These are phyloP conservation scores for Dasypogon diadema DNA, from an alignment of 2,888 invertebrate species.

Conservation along the genomic window DNA sequence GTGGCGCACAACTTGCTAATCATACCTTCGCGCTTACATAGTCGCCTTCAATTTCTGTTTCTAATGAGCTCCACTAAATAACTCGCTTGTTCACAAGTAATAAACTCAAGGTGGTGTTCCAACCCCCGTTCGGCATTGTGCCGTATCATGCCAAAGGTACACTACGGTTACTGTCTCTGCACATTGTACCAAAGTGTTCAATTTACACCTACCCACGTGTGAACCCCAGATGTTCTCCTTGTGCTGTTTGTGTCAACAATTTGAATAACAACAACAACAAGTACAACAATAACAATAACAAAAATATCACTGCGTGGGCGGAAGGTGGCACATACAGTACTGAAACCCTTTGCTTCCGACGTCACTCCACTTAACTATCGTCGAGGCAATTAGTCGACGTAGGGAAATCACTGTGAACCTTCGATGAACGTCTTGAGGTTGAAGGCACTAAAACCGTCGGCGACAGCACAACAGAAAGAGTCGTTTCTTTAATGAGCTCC, in stretches of 20 bases:
- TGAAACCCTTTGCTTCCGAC: conserved; percentile 32
- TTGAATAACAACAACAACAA: conserved; percentile 55
- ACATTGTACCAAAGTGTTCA: conserved; percentile 43
- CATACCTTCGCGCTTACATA: conserved; percentile 30
- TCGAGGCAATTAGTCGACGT: conserved; percentile 54
- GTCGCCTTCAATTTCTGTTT: conserved; percentile 50
- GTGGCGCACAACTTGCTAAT: conserved; percentile 49
- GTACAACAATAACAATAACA: conserved; percentile 49
- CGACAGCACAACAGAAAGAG: neutral
- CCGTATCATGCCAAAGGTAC: conserved; percentile 25
- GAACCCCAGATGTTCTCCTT: conserved; percentile 52
- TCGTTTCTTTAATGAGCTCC: conserved; percentile 37
- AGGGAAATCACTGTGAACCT: conserved; percentile 44
- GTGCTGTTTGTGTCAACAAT: conserved; percentile 55
- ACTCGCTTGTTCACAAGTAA: conserved; percentile 57
- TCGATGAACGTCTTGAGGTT: conserved; percentile 30
- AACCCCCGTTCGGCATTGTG: neutral
- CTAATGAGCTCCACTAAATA: conserved; percentile 55
- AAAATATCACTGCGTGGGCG: conserved; percentile 15
- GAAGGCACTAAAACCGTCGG: conserved; percentile 27
- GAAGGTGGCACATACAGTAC: neutral
- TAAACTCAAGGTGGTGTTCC: conserved; percentile 54
- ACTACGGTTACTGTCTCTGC: conserved; percentile 35
- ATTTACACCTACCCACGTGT: conserved; percentile 51
- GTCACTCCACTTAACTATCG: conserved; percentile 44